phyloP scores from a whole-genome alignment of 1,140 invertebrate species.

The Drosophila orosa region DNA sequence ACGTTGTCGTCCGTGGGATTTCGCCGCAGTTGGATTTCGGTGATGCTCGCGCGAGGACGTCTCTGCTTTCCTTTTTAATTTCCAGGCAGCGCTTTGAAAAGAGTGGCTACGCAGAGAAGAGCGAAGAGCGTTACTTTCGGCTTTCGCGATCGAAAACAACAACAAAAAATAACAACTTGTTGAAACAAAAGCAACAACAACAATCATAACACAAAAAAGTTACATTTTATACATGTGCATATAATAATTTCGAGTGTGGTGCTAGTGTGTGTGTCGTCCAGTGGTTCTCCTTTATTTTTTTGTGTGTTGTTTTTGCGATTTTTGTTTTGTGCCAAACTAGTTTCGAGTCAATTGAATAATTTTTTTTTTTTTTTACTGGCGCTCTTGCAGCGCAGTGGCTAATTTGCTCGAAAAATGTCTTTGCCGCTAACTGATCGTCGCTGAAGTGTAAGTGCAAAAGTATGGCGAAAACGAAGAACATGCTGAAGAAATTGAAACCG shows the following conservation, averaged over 20 bases:
- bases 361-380: constrained; percentile 37
- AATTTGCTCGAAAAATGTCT: constrained; percentile 20
- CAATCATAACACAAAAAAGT: constrained; percentile 6
- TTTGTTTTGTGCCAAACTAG: constrained; percentile 80
- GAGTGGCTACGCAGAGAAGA: background rate
- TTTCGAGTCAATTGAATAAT: constrained; percentile 74
- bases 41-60: constrained; percentile 75
- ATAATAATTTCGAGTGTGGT: constrained; percentile 57
- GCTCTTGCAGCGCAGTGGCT: constrained; percentile 44
- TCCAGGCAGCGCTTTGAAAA: constrained; percentile 18
- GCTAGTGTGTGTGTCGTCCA: background rate
- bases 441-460: constrained; percentile 28
- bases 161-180: background rate
- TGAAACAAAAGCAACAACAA: constrained; percentile 9
- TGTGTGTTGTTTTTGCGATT: constrained; percentile 49
- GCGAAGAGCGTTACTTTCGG: constrained; percentile 5
- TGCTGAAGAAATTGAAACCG: no score
- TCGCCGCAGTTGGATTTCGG: constrained; percentile 62
- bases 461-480: background rate
- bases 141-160: constrained; percentile 31
- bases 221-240: constrained; percentile 60
- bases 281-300: constrained; percentile 18
- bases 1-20: constrained; percentile 21
- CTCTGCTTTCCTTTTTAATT: constrained; percentile 16
- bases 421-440: constrained; percentile 21